These are phyloP conservation scores for Cephus rjabovi DNA, from an alignment of 2,888 invertebrate species.

Conservation along the genomic window DNA sequence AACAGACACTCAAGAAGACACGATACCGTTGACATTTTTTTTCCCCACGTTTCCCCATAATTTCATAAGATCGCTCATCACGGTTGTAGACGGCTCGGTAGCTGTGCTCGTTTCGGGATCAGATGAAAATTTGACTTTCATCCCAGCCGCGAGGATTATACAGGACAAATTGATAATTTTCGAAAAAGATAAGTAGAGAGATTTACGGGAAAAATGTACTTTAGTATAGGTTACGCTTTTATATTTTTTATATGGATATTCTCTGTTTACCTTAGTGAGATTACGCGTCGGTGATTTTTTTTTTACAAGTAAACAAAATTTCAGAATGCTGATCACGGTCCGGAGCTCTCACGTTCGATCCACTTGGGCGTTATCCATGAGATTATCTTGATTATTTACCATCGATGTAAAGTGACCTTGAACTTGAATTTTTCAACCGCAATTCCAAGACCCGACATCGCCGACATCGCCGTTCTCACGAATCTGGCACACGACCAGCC, in stretches of 20 bases:
- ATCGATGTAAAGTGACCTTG: not conserved
- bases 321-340: not conserved
- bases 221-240: not conserved
- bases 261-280: not conserved
- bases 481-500: too few relatives aligned
- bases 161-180: not conserved
- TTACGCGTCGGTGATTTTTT: not conserved
- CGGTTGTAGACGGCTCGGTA: not conserved
- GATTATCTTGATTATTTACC: not conserved
- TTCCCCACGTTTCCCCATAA: not conserved
- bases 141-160: not conserved
- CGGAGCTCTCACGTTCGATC: not conserved
- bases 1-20: slow-evolving; percentile 32
- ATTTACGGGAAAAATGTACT: not conserved
- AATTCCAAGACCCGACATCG: not conserved
- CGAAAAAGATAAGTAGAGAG: not conserved
- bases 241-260: not conserved
- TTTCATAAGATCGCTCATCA: not conserved
- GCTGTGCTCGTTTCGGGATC: not conserved
- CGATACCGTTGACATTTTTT: slow-evolving; percentile 9
- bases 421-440: not conserved
- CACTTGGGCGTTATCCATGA: not conserved
- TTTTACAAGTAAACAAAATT: not conserved
- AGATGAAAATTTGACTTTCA: not conserved
- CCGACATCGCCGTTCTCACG: not conserved